Evolutionary conservation across 2,113 vertebrate genomes (phyloP), one percentile per base, ranked within the genome.

Genomic region (Charina bottae): DNA sequence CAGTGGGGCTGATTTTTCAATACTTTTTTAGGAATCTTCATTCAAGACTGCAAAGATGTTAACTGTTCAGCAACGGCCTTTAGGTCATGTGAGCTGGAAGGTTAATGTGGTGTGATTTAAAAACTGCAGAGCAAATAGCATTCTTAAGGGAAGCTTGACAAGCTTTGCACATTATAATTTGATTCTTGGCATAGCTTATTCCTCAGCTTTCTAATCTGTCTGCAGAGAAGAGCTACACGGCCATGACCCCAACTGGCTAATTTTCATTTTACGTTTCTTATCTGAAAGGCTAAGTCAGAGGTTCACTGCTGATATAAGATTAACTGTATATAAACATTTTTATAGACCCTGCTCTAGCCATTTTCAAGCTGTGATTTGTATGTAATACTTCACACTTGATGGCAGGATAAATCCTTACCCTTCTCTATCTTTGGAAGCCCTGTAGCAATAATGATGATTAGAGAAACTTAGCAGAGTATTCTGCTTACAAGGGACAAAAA

Each of bases 61-160:
- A 97, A 94, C 88, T 97, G 95, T 95, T 97, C 95, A 96, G 90
- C 85, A 95, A 89, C 85, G 93, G 96, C 95, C 88, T 60, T 96
- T 89, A 95, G 92, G 90, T 94, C 94, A 85, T 95, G 58, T 92
- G 92, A 91, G 28, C 94, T 93, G 89, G 88, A 96, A 96, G 94
- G 96, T 97, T 98, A 97, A 97, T 97, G 95, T 87, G 94, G 21
- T 96, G 91, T 96, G 94, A 97, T 97, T 97, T 97, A 93, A 95
- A 97, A 97, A 96, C 94, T 95, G 93, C 95, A 93, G 58, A 96
- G 96, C 92, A 97, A 97, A 95, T 97, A 92, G 46, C 95, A 95
- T 97, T 97, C 60, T 15, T 96, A 94, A 94, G 94, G 96, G 97
- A 96, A 97, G 87, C 93, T 94, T 97, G 94, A 97, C 95, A 97